These are phyloP conservation scores for Lamellibrachia luymesi DNA, from an alignment of 1,140 invertebrate genomes.

Conservation along the genomic window DNA sequence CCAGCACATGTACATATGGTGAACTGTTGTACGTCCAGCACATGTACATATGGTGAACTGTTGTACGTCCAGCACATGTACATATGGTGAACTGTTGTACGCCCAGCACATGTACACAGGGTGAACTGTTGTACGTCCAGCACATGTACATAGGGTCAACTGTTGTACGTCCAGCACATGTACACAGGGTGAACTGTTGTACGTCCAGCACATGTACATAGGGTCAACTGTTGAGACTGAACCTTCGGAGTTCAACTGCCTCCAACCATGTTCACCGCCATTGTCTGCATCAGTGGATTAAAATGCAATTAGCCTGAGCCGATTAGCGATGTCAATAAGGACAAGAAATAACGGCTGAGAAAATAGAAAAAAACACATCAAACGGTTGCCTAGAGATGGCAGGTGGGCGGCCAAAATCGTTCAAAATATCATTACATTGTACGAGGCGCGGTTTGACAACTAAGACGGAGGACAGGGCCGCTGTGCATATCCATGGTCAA, in stretches of 20 bases:
- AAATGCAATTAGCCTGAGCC: background rate
- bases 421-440: background rate
- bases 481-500: background rate
- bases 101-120: no score
- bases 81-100: no score
- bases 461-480: background rate
- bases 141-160: no score
- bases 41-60: no score
- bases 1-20: no score
- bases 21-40: no score
- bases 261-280: background rate
- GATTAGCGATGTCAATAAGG: background rate
- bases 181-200: no score
- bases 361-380: background rate
- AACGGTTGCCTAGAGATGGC: background rate
- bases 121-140: no score
- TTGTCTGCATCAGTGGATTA: background rate
- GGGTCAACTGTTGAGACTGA: background rate
- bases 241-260: background rate
- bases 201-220: background rate
- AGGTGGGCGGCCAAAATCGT: background rate
- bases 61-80: no score
- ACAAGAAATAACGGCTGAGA: background rate
- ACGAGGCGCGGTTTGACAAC: background rate
- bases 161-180: no score